Evolutionary conservation across 2,797 vertebrate species (phyloP), one percentile per base, ranked within the genome.

Genomic region (Loriculus beryllinus): DNA sequence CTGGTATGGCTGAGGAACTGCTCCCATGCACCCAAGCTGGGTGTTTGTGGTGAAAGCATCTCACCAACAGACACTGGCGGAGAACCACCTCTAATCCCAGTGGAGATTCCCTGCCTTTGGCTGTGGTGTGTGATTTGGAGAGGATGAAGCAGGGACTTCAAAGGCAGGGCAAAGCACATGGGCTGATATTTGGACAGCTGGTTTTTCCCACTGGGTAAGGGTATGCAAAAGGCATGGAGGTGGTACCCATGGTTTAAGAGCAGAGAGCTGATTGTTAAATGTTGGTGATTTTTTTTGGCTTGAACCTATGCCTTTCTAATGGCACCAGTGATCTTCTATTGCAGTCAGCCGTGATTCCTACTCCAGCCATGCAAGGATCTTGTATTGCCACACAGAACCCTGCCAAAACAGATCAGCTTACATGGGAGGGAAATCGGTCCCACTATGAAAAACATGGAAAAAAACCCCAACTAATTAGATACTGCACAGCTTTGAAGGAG

Each of bases 361-460:
- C 26, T 52, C 33, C 37, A 35, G 29, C 60, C 33, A 10, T 15
- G 31, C 69, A 67, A 51, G 42, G 25, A 35, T 47, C 62, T 75
- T 39, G 49, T 67, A 6, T 1, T 57, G 83, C 77, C 25, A 12
- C 35, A 43, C 2, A 0, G 31, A 62, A 7, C 35, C 42, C 74
- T 78, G 69, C n/a, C 72, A 80, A 63, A 80, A 74, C 56, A 49
- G 29, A 80, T 39, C 69, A 60, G 85, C 40, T 85, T 51, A 43
- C 1, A 0, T 1, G 6, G 76, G 72, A 90, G 39, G n/a, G 35
- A 64, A 86, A 52, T 6, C 0, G 2, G 54, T 74, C 75, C 75
- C 54, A 7, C 57, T 35, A 6, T 5, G n/a, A 74, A 63, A 68
- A 78, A 43, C 13, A 33, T 52, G 13, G 2, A 5, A 22, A 17